Evolutionary conservation across 2,888 invertebrate species (phyloP).

Genomic region (Phanerotoma sp.): DNA sequence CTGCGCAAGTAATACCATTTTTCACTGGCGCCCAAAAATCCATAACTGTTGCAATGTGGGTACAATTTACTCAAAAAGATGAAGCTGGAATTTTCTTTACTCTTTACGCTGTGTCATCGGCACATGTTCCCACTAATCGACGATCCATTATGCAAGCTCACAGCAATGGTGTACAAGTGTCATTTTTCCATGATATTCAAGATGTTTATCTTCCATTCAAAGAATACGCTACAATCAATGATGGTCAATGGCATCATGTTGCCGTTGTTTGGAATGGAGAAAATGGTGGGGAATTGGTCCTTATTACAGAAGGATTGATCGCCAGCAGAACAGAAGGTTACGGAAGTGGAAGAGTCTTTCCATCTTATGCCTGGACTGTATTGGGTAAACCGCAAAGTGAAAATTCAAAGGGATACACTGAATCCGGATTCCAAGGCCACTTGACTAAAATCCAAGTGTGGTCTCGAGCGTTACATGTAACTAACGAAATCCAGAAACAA

Average conservation of each 20-base stretch:
- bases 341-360: slow-evolving; percentile 77
- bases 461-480: slow-evolving; percentile 87
- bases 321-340: slow-evolving; percentile 91
- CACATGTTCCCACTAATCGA: slow-evolving; percentile 75
- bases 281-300: slow-evolving; percentile 80
- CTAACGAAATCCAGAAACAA: slow-evolving; percentile 91
- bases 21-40: slow-evolving; percentile 74
- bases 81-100: slow-evolving; percentile 94
- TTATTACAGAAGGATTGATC: slow-evolving; percentile 94
- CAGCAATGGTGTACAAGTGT: slow-evolving; percentile 90
- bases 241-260: slow-evolving; percentile 96
- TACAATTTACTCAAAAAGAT: slow-evolving; percentile 88
- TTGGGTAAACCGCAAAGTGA: slow-evolving; percentile 79
- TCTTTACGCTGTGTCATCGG: slow-evolving; percentile 83
- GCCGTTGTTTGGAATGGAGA: slow-evolving; percentile 93
- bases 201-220: slow-evolving; percentile 89
- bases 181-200: slow-evolving; percentile 83
- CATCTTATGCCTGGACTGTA: slow-evolving; percentile 88
- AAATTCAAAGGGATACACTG: slow-evolving; percentile 75
- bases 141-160: slow-evolving; percentile 88
- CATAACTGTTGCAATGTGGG: slow-evolving; percentile 93
- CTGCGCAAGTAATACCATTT: slow-evolving; percentile 91
- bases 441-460: slow-evolving; percentile 93
- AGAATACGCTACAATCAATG: slow-evolving; percentile 90
- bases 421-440: slow-evolving; percentile 93